Conservation (phyloP, 2,888 invertebrate genomes). For the Protophormia terraenovae region DNA sequence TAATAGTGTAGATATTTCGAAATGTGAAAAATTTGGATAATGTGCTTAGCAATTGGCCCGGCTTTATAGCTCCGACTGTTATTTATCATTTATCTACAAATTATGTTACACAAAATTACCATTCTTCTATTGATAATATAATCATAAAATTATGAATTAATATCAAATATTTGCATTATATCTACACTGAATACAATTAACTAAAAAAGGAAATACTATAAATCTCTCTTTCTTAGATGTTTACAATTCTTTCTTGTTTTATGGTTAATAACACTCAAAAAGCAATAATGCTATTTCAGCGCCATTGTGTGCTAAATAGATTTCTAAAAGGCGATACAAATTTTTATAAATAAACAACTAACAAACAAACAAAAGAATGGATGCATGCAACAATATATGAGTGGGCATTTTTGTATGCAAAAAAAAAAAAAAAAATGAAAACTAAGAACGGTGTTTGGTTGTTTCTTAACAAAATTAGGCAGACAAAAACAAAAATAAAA, state of each 20-base stretch:
- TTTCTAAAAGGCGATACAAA: slow-evolving; percentile 80
- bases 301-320: slow-evolving; percentile 81
- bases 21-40: too few species aligned
- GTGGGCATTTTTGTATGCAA: slow-evolving; percentile 48
- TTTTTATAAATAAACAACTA: slow-evolving; percentile 68
- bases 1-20: too few species aligned
- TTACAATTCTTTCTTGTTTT: slow-evolving; percentile 3
- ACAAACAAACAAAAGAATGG: slow-evolving; percentile 47
- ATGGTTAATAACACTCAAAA: slow-evolving; percentile 75
- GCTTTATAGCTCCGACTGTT: too few species aligned
- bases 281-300: slow-evolving; percentile 77
- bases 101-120: neutral
- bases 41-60: too few species aligned
- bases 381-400: slow-evolving; percentile 25
- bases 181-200: neutral
- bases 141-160: slow-evolving; percentile 43
- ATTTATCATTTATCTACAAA: too few species aligned
- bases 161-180: slow-evolving; percentile 8
- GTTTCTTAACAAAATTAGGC: slow-evolving; percentile 33
- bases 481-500: slow-evolving; percentile 25
- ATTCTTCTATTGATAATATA: neutral
- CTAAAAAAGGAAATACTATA: slow-evolving; percentile 54
- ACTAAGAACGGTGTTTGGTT: slow-evolving; percentile 29
- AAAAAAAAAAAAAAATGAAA: too few species aligned
- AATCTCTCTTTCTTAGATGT: slow-evolving; percentile 39